These are phyloP conservation scores for Etheostoma cragini DNA, from an alignment of 2,113 vertebrate genomes.

Conservation along the genomic window DNA sequence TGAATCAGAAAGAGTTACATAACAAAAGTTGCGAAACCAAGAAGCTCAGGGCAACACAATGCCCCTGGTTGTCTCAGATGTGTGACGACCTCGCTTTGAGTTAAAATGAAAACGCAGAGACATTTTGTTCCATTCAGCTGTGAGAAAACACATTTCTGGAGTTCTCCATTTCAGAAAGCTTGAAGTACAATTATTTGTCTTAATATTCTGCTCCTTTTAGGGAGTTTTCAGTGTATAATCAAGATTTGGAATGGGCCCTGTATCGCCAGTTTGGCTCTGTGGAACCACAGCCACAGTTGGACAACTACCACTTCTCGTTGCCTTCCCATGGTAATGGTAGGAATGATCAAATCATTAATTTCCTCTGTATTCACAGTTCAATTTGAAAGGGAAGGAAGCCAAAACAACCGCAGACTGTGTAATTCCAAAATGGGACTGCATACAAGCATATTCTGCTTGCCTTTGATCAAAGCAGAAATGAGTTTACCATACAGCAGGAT, in stretches of 20 bases:
- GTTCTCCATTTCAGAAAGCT: slow-evolving; percentile 4
- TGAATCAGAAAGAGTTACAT: slow-evolving; percentile 72
- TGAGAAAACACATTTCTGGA: slow-evolving; percentile 27
- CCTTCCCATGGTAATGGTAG: slow-evolving; percentile 41
- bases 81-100: background rate
- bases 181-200: slow-evolving; percentile 12
- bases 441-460: slow-evolving; percentile 17
- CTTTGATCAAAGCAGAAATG: slow-evolving; percentile 34
- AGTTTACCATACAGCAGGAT: slow-evolving; percentile 37
- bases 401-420: slow-evolving; percentile 49
- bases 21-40: slow-evolving; percentile 66
- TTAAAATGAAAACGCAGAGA: background rate
- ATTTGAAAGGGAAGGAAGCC: slow-evolving; percentile 37
- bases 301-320: slow-evolving; percentile 17
- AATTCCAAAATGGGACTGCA: slow-evolving; percentile 37
- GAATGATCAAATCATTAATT: slow-evolving; percentile 45
- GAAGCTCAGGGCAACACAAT: slow-evolving; percentile 49
- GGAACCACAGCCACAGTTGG: slow-evolving; percentile 37
- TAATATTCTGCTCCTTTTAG: slow-evolving; percentile 13
- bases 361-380: slow-evolving; percentile 41
- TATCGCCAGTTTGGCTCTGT: slow-evolving; percentile 38
- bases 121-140: slow-evolving; percentile 19
- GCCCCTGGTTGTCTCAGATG: slow-evolving; percentile 31
- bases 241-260: slow-evolving; percentile 27
- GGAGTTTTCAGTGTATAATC: slow-evolving; percentile 35